These are phyloP conservation scores for Sylvicola fuscatus DNA, from an alignment of 2,888 invertebrate species.

Conservation along the genomic window DNA sequence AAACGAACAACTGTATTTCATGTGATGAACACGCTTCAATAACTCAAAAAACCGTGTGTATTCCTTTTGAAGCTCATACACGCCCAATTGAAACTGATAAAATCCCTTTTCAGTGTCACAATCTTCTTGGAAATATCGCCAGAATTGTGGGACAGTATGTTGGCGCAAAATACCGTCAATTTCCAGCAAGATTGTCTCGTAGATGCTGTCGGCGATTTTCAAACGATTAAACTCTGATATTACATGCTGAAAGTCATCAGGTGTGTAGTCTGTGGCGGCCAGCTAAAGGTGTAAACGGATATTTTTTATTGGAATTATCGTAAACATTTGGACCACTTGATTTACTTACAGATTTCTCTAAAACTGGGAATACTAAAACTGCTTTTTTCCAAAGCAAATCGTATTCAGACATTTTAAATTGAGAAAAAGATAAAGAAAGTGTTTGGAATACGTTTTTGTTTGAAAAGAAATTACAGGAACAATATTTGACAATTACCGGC, in stretches of 20 bases:
- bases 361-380: conserved; percentile 16
- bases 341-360: conserved; percentile 13
- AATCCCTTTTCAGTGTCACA: conserved; percentile 10
- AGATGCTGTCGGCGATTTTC: conserved; percentile 11
- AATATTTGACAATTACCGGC: too few relatives aligned
- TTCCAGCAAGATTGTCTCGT: conserved; percentile 16
- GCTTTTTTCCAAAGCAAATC: conserved; percentile 14
- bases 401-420: too few relatives aligned
- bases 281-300: background rate
- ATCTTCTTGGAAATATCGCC: conserved; percentile 15
- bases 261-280: background rate
- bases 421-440: too few relatives aligned
- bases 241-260: conserved; percentile 10
- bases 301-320: background rate
- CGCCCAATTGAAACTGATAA: conserved; percentile 16
- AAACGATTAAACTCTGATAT: conserved; percentile 7
- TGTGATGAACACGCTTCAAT: conserved; percentile 10
- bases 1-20: conserved; percentile 10
- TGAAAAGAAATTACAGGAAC: too few relatives aligned
- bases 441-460: too few relatives aligned
- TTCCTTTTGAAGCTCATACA: conserved; percentile 15
- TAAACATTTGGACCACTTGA: background rate
- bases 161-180: conserved; percentile 15
- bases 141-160: conserved; percentile 18
- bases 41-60: conserved; percentile 13